Base-by-base conservation (phyloP, 2,888 invertebrate genomes). In the Cyaniris semiargus region DNA sequence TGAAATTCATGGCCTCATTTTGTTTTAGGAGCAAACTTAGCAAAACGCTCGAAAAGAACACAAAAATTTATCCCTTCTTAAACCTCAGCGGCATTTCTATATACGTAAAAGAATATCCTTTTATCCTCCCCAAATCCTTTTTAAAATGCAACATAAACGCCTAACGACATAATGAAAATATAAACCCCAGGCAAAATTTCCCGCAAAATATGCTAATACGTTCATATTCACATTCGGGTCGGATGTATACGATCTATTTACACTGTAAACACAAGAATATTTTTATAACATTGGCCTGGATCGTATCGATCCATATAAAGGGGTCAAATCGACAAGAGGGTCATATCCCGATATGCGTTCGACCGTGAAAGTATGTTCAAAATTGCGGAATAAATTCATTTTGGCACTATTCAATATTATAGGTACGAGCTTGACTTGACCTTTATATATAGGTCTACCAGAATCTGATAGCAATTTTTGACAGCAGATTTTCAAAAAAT, bases 201-300 rank as follows among this genome's bases (percentile, higher is more conserved):
- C 66, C 66, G 27, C 66, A 27, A 13, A 66, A 66, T 66, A 66
- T 66, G 66, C 27, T 27, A 66, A 66, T 66, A 66, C 27, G 31
- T 66, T 66, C 66, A 66, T 66, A 27, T 66, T 31, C 66, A 66
- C 31, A 31, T 66, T 66, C 66, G 66, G 66, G 66, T 66, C 66
- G 27, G 66, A 66, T 66, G 66, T 66, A 66, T 15, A 1, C 15
- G 15, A 66, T 66, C 66, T 66, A 66, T 66, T 66, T 66, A 66
- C 66, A 27, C 27, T 66, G 66, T 66, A 48, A 48, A 74, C 74
- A 53, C 27, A 18, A 53, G 48, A 74, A 53, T 74, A 72, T 72
- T 72, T 72, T 53, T 74, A 53, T 74, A 74, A 53, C 74, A 74
- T 48, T 74, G 74, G 48, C 23, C 27, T 23, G 48, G 53, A 53